Base-by-base conservation (phyloP, 2,888 invertebrate genomes). In the Anarsia innoxiella region DNA sequence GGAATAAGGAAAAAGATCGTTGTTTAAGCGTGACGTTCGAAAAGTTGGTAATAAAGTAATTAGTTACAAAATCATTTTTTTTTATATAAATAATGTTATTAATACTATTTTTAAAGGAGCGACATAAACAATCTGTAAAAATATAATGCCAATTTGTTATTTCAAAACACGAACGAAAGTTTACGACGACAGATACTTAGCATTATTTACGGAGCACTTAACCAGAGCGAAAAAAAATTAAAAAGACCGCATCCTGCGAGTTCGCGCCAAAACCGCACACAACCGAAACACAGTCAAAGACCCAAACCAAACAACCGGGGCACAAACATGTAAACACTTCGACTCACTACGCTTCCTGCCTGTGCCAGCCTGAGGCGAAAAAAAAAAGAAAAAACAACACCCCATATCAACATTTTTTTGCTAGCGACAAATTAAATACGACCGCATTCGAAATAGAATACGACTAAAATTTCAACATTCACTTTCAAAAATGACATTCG, bases 161-260 rank as follows among this genome's bases (percentile, higher is more conserved):
- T 28, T 9, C 12, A 28, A 19, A 28, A 16, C 19, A 19, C 28
- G 9, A 4, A n/a, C n/a, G n/a, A n/a, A n/a, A n/a, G n/a, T n/a
- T n/a, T 41, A 36, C 37, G 40, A 47, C 23, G 42, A 16, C 57
- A 59, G 58, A 59, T 53, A 54, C 53, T 49, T 34, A 42, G 45
- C 58, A 60, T 66, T 74, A 69, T 78, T 76, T 76, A 67, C 56
- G 53, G 59, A 65, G 66, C 71, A 69, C 71, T 78, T 74, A 70
- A 62, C 56, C 15, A 27, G 42, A 43, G 43, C 42, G 48, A 51
- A 54, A 68, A 74, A 75, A 78, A 77, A 64, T 44, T 42, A 40
- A 32, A 23, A 32, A 23, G 25, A 25, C 15, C 44, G 59, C 67
- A 65, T 71, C 71, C 72, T 70, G 64, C 49, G 51, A 54, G 52